Evolutionary conservation across 64 coral and sea anemone genomes (phyloP).

Genomic region (Pocillopora damicornis): DNA sequence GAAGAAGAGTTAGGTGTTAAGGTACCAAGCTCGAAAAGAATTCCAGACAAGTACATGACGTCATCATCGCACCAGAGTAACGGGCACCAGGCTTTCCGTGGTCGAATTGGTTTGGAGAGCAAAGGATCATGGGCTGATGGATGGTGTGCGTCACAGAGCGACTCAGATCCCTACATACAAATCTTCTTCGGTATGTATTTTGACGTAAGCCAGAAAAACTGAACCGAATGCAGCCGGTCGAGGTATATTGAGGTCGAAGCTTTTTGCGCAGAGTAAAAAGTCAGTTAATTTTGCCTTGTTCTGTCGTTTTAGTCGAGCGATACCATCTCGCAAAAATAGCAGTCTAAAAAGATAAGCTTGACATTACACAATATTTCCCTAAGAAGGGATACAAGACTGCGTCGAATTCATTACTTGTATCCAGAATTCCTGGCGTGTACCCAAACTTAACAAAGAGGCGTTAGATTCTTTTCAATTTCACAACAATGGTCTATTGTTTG

Average conservation of each 20-base stretch:
- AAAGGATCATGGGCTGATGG: not conserved
- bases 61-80: conserved; percentile 7
- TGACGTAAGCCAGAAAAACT: not conserved
- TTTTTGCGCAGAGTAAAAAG: not conserved
- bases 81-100: conserved; percentile 12
- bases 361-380: no score
- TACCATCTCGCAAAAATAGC: no score
- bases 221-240: not conserved
- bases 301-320: no score
- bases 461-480: not conserved
- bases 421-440: not conserved
- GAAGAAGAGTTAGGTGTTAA: conserved; percentile 10
- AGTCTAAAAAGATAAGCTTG: no score
- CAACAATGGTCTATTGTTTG: not conserved
- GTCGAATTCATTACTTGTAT: no score
- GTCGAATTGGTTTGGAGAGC: not conserved
- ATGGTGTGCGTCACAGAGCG: conserved; percentile 10
- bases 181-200: conserved; percentile 16
- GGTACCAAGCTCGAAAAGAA: not conserved
- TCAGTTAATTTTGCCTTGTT: no score
- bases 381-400: no score
- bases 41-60: conserved; percentile 29
- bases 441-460: not conserved
- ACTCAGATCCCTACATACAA: not conserved
- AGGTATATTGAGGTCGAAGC: not conserved